These are phyloP conservation scores for Drosophila lacicola DNA, from an alignment of 2,888 invertebrate species.

Conservation along the genomic window DNA sequence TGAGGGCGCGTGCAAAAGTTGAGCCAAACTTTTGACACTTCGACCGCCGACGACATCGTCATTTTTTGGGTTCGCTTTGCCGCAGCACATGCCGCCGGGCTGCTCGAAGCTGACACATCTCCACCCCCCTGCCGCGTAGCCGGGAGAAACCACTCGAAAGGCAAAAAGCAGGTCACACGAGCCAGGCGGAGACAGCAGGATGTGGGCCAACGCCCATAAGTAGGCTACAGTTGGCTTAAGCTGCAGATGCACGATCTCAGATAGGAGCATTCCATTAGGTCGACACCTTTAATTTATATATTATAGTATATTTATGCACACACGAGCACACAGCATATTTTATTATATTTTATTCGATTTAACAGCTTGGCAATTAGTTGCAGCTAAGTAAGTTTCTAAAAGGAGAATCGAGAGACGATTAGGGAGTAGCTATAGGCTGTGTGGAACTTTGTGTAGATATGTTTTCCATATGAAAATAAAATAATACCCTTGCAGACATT, in stretches of 20 bases:
- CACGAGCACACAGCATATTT: background rate
- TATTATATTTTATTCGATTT: too few species aligned
- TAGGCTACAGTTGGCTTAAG: constrained; percentile 47
- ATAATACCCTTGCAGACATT: too few species aligned
- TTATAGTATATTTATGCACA: background rate
- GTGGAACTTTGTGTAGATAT: too few species aligned
- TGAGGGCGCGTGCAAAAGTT: constrained; percentile 67
- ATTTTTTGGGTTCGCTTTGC: constrained; percentile 35
- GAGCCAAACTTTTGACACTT: constrained; percentile 76
- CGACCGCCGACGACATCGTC: constrained; percentile 25
- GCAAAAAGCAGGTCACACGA: constrained; percentile 21
- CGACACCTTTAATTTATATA: constrained; percentile 6
- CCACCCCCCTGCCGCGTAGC: background rate
- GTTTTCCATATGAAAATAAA: too few species aligned
- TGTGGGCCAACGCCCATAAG: constrained; percentile 45
- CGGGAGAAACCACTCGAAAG: constrained; percentile 1
- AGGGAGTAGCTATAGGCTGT: too few species aligned
- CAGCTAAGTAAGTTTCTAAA: too few species aligned
- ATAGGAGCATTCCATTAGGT: constrained; percentile 19
- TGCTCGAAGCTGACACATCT: constrained; percentile 4
- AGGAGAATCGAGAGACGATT: too few species aligned
- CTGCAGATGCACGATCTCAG: constrained; percentile 5
- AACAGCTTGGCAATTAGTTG: too few species aligned
- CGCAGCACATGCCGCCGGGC: constrained; percentile 24
- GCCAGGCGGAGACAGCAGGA: background rate